Percentiles rank a stretch among this genome's conserved stretches.
Evolutionary conservation across 2,888 invertebrate species (phyloP).

Genomic region (Erebia aethiops): DNA sequence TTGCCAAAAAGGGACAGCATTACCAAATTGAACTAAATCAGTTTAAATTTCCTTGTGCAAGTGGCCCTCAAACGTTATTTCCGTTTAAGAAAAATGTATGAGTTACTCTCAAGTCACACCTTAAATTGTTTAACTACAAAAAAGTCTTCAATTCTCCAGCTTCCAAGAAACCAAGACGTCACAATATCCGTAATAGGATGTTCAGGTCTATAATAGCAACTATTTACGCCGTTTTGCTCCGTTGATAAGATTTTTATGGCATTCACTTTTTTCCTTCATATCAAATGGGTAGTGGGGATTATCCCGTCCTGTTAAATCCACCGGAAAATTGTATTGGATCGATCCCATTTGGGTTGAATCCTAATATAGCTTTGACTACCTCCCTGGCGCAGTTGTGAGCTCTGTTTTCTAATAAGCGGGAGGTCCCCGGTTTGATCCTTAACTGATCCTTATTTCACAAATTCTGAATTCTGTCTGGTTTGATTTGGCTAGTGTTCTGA

Average conservation of each 20-base stretch:
- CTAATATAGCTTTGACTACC: background rate
- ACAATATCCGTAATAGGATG: conserved; percentile 3
- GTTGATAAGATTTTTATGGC: conserved; percentile 8
- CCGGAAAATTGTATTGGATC: conserved; percentile 21
- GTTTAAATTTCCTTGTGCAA: no score
- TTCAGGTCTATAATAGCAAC: conserved; percentile 13
- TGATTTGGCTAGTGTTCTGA: no score
- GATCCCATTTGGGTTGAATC: conserved; percentile 17
- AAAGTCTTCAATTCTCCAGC: background rate
- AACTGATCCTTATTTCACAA: no score
- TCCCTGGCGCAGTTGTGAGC: background rate
- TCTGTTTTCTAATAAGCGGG: no score
- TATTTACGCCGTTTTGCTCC: conserved; percentile 11
- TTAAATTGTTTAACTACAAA: no score
- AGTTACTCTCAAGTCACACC: no score
- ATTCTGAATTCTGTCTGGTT: no score
- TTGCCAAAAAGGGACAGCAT: no score
- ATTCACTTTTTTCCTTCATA: conserved; percentile 17
- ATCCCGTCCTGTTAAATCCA: conserved; percentile 22
- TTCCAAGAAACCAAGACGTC: background rate
- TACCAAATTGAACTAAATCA: no score
- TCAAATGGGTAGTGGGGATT: conserved; percentile 25
- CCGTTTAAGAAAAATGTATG: no score
- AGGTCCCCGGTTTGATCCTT: background rate
- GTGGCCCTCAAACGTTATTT: no score